Conservation (phyloP, 2,113 vertebrate species). For the Gymnarchus niloticus region DNA sequence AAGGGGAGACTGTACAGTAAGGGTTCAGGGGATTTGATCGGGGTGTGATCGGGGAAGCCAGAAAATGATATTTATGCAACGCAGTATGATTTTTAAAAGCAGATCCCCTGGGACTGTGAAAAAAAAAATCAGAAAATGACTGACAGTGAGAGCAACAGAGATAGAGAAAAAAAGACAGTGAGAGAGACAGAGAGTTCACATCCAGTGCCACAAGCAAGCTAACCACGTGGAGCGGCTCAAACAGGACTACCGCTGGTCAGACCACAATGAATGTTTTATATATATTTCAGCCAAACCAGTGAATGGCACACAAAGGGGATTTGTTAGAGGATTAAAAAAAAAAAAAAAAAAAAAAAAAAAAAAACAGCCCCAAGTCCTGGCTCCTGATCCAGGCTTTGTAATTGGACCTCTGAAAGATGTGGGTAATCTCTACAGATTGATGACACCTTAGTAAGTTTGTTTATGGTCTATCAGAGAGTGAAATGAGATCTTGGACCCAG, state of each 20-base stretch:
- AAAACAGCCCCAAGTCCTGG: conserved; percentile 41
- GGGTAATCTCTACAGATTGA: conserved; percentile 58
- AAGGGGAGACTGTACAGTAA: background rate
- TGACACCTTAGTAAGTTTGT: conserved; percentile 52
- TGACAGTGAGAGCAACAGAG: background rate
- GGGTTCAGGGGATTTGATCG: background rate
- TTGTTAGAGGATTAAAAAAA: conserved; percentile 32
- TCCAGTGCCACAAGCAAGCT: background rate
- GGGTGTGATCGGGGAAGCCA: background rate
- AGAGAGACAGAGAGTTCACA: background rate
- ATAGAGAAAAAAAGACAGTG: background rate
- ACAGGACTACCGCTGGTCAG: background rate
- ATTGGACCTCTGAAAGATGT: conserved; percentile 52
- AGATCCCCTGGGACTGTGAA: background rate
- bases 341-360: conserved; percentile 23
- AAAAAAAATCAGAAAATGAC: no score
- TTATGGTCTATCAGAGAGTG: conserved; percentile 67
- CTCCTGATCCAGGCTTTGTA: conserved; percentile 47
- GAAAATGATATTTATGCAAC: background rate
- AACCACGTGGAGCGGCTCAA: background rate
- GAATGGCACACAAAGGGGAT: conserved; percentile 38
- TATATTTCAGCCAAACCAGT: background rate
- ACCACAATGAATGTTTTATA: background rate
- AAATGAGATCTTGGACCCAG: conserved; percentile 57
- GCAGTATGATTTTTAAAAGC: background rate